Conservation (phyloP, 2,113 vertebrate species). For the Gadus chalcogrammus region DNA sequence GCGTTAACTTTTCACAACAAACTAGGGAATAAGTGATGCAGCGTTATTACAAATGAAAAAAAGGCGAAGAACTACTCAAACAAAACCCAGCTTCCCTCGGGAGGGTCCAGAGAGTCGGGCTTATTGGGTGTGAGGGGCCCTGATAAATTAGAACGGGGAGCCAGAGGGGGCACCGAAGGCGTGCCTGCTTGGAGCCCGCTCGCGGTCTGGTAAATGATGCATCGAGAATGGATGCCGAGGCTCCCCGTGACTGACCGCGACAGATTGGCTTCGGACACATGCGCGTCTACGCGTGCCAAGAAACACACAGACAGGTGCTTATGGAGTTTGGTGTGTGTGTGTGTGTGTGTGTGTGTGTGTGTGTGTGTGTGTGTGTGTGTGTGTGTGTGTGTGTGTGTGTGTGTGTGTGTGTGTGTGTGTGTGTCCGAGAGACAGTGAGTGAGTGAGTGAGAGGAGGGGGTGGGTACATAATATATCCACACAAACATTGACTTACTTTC, state of each 20-base stretch:
- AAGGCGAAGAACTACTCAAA: no score
- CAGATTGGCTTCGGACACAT: constrained; percentile 25
- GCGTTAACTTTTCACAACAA: no score
- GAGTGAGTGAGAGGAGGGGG: background rate
- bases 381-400: background rate
- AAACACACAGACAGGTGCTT: background rate
- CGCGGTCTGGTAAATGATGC: constrained; percentile 55
- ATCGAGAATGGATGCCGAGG: constrained; percentile 36
- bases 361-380: background rate
- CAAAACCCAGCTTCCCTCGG: no score
- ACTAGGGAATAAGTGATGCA: no score
- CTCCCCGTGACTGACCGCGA: constrained; percentile 41
- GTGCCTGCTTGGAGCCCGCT: constrained; percentile 32
- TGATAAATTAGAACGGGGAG: constrained; percentile 46
- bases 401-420: constrained; percentile 3
- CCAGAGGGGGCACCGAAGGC: constrained; percentile 28
- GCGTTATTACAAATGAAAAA: no score
- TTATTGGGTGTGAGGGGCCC: constrained; percentile 21
- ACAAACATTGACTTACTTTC: background rate
- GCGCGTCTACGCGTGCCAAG: background rate
- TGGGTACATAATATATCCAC: background rate
- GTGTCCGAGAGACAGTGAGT: background rate
- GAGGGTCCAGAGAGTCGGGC: constrained; percentile 7
- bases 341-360: background rate
- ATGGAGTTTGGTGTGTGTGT: background rate